Percentiles rank a stretch among this genome's conserved stretches.
phyloP scores from a whole-genome alignment of 2,888 invertebrate species.

The Clunio marinus region DNA sequence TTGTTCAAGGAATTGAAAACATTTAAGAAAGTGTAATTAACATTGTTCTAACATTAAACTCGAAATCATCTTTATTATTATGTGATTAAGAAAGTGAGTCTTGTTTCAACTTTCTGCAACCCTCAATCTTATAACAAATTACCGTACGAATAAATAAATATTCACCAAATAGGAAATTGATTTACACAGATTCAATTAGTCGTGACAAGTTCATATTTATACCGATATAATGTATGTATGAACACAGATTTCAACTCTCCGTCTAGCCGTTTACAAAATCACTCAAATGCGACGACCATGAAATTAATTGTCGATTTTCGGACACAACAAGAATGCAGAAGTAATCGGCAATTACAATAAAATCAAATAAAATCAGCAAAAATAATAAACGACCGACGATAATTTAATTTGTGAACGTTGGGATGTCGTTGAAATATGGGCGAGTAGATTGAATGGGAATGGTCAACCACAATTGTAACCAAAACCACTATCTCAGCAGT shows the following conservation, averaged over 20 bases:
- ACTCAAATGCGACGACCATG: neutral
- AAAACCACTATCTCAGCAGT: neutral
- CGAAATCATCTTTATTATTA: too few relatives aligned
- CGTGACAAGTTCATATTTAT: constrained; percentile 5
- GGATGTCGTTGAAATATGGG: neutral
- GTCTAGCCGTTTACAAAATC: constrained; percentile 6
- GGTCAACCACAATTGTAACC: neutral
- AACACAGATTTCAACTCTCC: neutral
- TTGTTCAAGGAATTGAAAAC: too few relatives aligned
- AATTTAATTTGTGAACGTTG: neutral
- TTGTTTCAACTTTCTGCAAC: too few relatives aligned
- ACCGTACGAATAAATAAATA: too few relatives aligned
- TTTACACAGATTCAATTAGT: constrained; percentile 26
- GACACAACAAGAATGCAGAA: neutral
- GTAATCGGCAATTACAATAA: neutral
- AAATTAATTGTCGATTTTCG: constrained; percentile 14
- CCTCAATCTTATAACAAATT: too few relatives aligned
- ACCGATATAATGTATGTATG: too few relatives aligned
- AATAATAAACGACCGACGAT: constrained; percentile 21
- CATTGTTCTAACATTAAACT: too few relatives aligned
- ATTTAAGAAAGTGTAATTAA: too few relatives aligned
- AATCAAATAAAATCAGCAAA: constrained; percentile 4
- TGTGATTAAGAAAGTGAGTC: too few relatives aligned
- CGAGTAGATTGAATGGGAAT: neutral
- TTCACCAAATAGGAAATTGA: constrained; percentile 23